Conservation (phyloP, 2,113 vertebrate species). For the Oophaga pumilio region DNA sequence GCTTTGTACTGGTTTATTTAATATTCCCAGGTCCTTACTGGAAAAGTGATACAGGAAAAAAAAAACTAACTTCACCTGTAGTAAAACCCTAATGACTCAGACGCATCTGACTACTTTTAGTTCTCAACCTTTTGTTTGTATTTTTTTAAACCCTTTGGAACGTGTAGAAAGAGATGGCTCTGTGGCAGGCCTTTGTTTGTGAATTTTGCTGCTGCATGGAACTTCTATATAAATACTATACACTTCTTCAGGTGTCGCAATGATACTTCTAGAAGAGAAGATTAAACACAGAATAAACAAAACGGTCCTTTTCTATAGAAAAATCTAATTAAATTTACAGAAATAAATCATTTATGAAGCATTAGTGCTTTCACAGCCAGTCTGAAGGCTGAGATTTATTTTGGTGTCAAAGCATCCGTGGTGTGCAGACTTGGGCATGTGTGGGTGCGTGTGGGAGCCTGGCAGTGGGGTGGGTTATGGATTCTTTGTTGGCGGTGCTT, state of each 20-base stretch:
- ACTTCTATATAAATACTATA: constrained; percentile 80
- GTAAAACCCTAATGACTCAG: constrained; percentile 45
- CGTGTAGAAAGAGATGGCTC: constrained; percentile 39
- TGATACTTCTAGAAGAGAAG: constrained; percentile 43
- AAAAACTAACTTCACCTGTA: constrained; percentile 47
- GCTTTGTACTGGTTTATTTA: constrained; percentile 54
- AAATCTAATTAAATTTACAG: constrained; percentile 73
- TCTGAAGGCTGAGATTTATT: constrained; percentile 77
- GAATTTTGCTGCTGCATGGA: constrained; percentile 80
- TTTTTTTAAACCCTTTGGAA: constrained; percentile 44
- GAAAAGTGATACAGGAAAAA: constrained; percentile 18
- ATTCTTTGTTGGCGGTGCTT: constrained; percentile 49
- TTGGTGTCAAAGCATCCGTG: constrained; percentile 51
- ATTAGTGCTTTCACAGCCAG: constrained; percentile 77
- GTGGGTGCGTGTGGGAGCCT: constrained; percentile 49
- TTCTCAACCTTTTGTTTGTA: constrained; percentile 31
- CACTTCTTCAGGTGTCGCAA: constrained; percentile 74
- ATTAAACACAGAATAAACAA: constrained; percentile 81
- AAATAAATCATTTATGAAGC: constrained; percentile 78
- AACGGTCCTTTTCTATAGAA: constrained; percentile 84
- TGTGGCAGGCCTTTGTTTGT: constrained; percentile 50
- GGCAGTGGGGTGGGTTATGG: constrained; percentile 53
- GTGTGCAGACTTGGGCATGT: constrained; percentile 51
- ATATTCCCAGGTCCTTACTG: constrained; percentile 32
- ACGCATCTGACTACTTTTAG: constrained; percentile 48